Base-by-base conservation (phyloP, 2,888 invertebrate species). In the Netelia fuscicornis region DNA sequence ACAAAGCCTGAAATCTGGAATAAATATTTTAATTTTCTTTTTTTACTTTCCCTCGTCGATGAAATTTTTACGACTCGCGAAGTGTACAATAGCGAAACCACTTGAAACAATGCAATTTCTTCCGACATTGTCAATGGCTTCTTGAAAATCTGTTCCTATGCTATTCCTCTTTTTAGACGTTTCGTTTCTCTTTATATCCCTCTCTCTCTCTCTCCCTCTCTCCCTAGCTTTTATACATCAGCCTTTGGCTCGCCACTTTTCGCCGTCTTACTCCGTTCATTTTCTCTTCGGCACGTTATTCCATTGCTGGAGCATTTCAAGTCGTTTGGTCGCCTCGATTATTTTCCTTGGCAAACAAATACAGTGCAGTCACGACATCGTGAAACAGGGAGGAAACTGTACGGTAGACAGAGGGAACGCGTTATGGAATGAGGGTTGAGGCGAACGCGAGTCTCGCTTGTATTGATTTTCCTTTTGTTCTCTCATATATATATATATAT, bases 381-480 rank as follows among this genome's bases (percentile, higher is more conserved):
- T 42, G 72, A 60, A 56, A 42, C n/a, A 9, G 58, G 20, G 10
- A 58, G 20, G 20, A 58, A 58, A 58, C n/a, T 56, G 6, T 20
- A 58, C 20, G 84, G 77, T 62, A 54, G 62, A 56, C 54, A 20
- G 54, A 13, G 54, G 11, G 37, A 52, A 48, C 30, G n/a, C 48
- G 37, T 54, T 67, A 65, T 74, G n/a, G 20, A 52, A 60, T 25
- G 71, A 52, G 56, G 60, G 48, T 44, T 56, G 54, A 56, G 64
- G 65, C 67, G 68, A 70, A 68, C 70, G 64, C 30, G 54, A 70
- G 74, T 52, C 78, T 52, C 44, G 62, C 44, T 71, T 13, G 65
- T 85, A 85, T 85, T 85, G 81, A 82, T 85, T 85, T 85, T 82
- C 71, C 70, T 79, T 82, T 79, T 79, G 68, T 67, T 54, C 79